phyloP scores from a whole-genome alignment of 2,888 invertebrate species.

The Nemotelus nigrinus region DNA sequence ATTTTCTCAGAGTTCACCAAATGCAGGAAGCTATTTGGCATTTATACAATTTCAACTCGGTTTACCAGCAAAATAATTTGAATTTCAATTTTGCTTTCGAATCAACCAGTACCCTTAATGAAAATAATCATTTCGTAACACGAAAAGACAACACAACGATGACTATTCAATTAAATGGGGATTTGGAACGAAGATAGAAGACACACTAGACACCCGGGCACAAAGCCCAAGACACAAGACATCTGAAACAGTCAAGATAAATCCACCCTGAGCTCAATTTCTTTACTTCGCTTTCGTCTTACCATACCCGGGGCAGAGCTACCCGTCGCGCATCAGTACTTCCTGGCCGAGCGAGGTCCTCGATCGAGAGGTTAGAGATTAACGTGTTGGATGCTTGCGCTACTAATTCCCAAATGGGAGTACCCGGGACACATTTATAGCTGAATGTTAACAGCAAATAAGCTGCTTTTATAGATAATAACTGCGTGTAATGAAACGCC shows the following conservation, averaged over 20 bases:
- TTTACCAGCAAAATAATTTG: too few species aligned
- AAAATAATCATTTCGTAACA: not conserved
- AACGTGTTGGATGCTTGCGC: slow-evolving; percentile 31
- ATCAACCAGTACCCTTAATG: not conserved
- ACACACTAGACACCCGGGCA: not conserved
- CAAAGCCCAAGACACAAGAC: slow-evolving; percentile 10
- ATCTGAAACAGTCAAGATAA: slow-evolving; percentile 33
- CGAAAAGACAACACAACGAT: slow-evolving; percentile 34
- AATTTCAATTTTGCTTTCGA: too few species aligned
- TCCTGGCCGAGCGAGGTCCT: not conserved
- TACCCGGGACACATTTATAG: slow-evolving; percentile 37
- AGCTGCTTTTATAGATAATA: slow-evolving; percentile 43
- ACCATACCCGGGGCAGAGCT: not conserved
- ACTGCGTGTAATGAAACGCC: slow-evolving; percentile 42
- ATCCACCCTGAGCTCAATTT: slow-evolving; percentile 20
- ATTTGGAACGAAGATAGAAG: slow-evolving; percentile 36
- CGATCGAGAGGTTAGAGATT: slow-evolving; percentile 40
- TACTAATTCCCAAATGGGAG: slow-evolving; percentile 41
- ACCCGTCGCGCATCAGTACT: not conserved
- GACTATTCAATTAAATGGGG: slow-evolving; percentile 41
- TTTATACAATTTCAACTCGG: too few species aligned
- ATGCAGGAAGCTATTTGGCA: too few species aligned
- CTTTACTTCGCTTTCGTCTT: slow-evolving; percentile 1
- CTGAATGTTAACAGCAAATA: slow-evolving; percentile 41
- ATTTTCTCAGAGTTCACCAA: too few species aligned